Conservation (phyloP, 2,888 invertebrate genomes). For the Antitype chi region DNA sequence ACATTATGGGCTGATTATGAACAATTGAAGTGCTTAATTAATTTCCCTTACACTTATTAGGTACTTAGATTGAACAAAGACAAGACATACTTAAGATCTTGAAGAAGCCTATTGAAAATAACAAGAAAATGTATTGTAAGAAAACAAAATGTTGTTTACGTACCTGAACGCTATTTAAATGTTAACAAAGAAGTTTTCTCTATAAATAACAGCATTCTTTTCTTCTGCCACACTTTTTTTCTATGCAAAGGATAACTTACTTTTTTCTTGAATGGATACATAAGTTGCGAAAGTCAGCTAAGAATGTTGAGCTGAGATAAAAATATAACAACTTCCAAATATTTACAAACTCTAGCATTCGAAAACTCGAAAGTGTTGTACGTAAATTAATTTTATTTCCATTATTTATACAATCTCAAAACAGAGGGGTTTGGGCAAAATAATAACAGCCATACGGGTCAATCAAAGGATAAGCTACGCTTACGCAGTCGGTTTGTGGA, state of each 20-base stretch:
- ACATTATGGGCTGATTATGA: too few species aligned
- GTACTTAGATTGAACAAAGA: conserved; percentile 10
- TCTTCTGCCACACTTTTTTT: background rate
- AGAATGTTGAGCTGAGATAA: background rate
- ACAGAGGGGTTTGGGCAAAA: background rate
- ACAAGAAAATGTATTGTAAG: background rate
- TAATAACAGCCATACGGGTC: too few species aligned
- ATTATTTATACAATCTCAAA: background rate
- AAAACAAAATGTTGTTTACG: background rate
- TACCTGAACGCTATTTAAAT: conserved; percentile 8
- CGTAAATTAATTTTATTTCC: background rate
- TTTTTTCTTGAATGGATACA: background rate
- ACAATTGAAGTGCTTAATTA: background rate
- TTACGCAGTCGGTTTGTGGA: too few species aligned
- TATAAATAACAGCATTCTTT: background rate
- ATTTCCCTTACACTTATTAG: background rate
- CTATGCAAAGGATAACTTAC: background rate
- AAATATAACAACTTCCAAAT: background rate
- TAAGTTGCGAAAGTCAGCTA: background rate
- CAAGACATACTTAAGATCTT: conserved; percentile 12
- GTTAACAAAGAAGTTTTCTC: conserved; percentile 11
- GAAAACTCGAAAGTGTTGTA: background rate
- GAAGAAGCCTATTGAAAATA: background rate
- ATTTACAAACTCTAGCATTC: background rate
- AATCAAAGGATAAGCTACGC: too few species aligned